Base-by-base conservation (phyloP, 2,797 vertebrate species). In the Diplodus puntazzo region DNA sequence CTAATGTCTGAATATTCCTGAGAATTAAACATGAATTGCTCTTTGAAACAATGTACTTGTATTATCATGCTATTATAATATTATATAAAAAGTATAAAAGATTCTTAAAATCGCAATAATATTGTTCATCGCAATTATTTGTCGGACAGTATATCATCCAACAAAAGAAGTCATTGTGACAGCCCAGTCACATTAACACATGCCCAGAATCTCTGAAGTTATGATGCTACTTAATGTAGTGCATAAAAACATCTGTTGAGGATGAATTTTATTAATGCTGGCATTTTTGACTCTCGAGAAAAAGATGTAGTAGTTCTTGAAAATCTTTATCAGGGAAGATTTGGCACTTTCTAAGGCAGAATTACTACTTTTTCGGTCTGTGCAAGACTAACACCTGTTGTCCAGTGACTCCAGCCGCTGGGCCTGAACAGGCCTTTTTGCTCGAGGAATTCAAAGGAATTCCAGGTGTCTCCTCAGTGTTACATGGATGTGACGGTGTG, bases 381-480 rank as follows among this genome's bases (percentile, higher is more conserved):
- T 72, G 39, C n/a, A 21, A 20, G 42, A 50, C 23, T 62, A 83
- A 77, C 68, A 74, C 43, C 76, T 83, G 75, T 39, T 69, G 65
- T 60, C 57, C 52, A 52, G 21, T 0, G 42, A 64, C 39, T 82
- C 4, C 52, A 73, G 59, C 66, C n/a, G 49, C 3, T 77, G 27
- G 45, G 75, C 53, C 68, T 72, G 23, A 74, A 65, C 70, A 83
- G 66, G 59, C 34, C 46, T 85, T 46, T 14, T 34, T 70, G 64
- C 42, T 43, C 1, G 16, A 49, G 55, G 69, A 69, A 45, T 65
- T 46, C 34, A 66, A 73, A 80, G 64, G 53, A 67, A 81, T 83
- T 81, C 82, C 74, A 82, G 79, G 76, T 88, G 77, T 50, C 70
- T 67, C 25, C 45, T 80, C 11, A 16, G 17, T 64, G 23, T 81